A percentile compares a stretch with the other conserved stretches of the same genome.
These are phyloP conservation scores for Drosophila ananassae DNA, from an alignment of 1,140 invertebrate genomes.

Conservation along the genomic window DNA sequence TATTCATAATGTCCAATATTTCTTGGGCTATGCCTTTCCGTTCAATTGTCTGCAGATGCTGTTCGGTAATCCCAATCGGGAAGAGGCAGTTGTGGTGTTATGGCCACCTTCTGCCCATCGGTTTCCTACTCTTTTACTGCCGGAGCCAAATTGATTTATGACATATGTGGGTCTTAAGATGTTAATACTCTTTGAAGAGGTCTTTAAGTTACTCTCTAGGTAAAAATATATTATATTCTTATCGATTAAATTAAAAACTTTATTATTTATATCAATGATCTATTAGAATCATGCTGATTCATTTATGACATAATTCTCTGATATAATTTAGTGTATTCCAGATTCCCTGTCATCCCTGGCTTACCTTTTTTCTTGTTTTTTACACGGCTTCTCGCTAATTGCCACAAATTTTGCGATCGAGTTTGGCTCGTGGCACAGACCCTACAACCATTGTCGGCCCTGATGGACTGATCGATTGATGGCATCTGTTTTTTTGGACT, in stretches of 20 bases:
- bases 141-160: conserved; percentile 64
- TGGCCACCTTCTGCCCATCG: neutral
- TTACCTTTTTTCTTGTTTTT: conserved; percentile 20
- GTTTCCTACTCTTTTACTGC: conserved; percentile 30
- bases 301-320: neutral
- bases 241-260: too few species aligned
- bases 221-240: neutral
- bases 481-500: conserved; percentile 11
- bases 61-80: conserved; percentile 44
- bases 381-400: conserved; percentile 52
- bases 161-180: conserved; percentile 10
- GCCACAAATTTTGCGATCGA: conserved; percentile 35
- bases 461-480: conserved; percentile 19
- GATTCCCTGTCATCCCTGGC: neutral
- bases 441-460: conserved; percentile 12
- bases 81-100: conserved; percentile 14
- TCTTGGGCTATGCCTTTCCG: conserved; percentile 1
- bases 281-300: too few species aligned
- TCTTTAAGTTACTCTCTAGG: neutral
- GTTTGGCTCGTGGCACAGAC: conserved; percentile 53
- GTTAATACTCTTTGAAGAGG: conserved; percentile 10
- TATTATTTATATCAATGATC: too few species aligned
- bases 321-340: conserved; percentile 12
- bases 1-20: conserved; percentile 45
- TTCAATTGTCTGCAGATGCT: conserved; percentile 41